Evolutionary conservation across 2,888 invertebrate species (phyloP).

Genomic region (Acanthosepion esculentum): DNA sequence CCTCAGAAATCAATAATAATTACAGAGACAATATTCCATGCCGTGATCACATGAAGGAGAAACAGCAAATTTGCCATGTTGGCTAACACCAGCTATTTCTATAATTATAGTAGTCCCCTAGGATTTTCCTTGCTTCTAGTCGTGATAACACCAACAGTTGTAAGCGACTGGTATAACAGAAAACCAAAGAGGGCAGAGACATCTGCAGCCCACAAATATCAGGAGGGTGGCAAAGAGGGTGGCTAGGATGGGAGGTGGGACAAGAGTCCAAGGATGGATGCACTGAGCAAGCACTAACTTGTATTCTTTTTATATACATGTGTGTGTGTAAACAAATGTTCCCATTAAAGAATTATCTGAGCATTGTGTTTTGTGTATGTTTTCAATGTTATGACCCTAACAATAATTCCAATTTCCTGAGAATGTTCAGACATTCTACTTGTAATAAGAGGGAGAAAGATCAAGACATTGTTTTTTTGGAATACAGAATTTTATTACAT

Average conservation of each 20-base stretch:
- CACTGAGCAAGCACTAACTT: background rate
- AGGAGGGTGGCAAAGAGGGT: background rate
- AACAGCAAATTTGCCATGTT: background rate
- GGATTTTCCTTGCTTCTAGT: background rate
- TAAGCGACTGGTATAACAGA: background rate
- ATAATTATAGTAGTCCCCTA: background rate
- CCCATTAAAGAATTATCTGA: background rate
- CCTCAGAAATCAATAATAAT: slow-evolving; percentile 33
- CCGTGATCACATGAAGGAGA: slow-evolving; percentile 33
- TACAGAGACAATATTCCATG: slow-evolving; percentile 33
- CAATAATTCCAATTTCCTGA: background rate
- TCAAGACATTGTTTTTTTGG: background rate
- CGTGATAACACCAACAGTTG: slow-evolving; percentile 15
- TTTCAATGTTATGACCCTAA: background rate
- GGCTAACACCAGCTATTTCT: slow-evolving; percentile 33
- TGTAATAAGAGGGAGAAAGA: slow-evolving; percentile 4
- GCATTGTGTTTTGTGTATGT: background rate
- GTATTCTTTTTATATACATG: background rate
- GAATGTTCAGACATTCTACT: slow-evolving; percentile 17
- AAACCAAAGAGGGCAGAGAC: background rate
- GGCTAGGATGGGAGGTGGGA: background rate
- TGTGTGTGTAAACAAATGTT: background rate
- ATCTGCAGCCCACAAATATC: slow-evolving; percentile 8
- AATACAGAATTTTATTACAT: background rate
- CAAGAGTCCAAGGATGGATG: slow-evolving; percentile 33